Base-by-base conservation (phyloP, 2,113 vertebrate species). In the Eublepharis macularius region DNA sequence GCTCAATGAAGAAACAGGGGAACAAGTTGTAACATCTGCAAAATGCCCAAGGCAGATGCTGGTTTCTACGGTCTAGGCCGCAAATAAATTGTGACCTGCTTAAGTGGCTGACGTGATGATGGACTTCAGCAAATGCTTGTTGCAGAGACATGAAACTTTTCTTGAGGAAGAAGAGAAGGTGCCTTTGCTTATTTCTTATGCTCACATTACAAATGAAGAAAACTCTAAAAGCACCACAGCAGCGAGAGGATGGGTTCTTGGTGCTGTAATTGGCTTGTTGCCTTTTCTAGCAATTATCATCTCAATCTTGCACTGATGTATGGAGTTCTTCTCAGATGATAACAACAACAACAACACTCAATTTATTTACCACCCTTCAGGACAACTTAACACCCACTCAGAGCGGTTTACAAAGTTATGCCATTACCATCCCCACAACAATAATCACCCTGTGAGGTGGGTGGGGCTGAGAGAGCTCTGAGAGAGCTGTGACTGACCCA, bases 11-110 rank as follows among this genome's bases (percentile, higher is more conserved):
- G 4, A 0, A 17, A 73, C 3, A 74, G 12, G 13, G 85, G 83
- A 69, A 78, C 81, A 11, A 0, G 29, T 0, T 41, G 80, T 47
- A n/a, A n/a, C n/a, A n/a, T n/a, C n/a, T n/a, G n/a, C n/a, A n/a
- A n/a, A n/a, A n/a, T n/a, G n/a, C n/a, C n/a, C n/a, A n/a, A 0
- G 86, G 36, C 13, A 4, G 36, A 21, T 14, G 29, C 19, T 10
- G 29, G 7, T 19, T 1, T 0, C 8, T 1, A 5, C 13, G 57
- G 34, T 24, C 24, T 16, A 19, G 11, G 29, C 51, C 10, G 2
- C 39, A 21, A 77, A 36, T 24, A n/a, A n/a, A 76, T n/a, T n/a
- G n/a, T 1, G 32, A 8, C 75, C 41, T 16, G 1, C 47, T 51
- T 51, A 11, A 76, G 41, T 43, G 79, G 34, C 13, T 2, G 21